Evolutionary conservation across 2,888 invertebrate genomes (phyloP).

Genomic region (Iselma pallidipennis): DNA sequence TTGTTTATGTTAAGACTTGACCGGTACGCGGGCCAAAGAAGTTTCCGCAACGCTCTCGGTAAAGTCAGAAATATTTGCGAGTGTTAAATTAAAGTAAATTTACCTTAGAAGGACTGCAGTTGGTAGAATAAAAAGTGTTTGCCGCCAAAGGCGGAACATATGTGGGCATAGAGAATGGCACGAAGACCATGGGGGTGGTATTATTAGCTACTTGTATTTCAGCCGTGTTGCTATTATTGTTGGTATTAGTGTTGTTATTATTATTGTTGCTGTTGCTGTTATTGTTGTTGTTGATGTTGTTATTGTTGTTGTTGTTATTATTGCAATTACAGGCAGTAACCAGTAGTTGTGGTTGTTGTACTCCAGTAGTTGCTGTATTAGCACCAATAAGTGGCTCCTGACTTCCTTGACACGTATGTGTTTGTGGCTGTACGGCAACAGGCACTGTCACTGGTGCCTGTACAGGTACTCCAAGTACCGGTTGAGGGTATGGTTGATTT

Average conservation of each 20-base stretch:
- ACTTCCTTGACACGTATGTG: slow-evolving; percentile 19
- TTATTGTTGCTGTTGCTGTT: slow-evolving; percentile 17
- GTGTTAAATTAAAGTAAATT: slow-evolving; percentile 17
- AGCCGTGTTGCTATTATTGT: slow-evolving; percentile 12
- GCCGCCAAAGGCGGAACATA: slow-evolving; percentile 55
- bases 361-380: slow-evolving; percentile 43
- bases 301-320: slow-evolving; percentile 38
- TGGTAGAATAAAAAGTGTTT: slow-evolving; percentile 50
- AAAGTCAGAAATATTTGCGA: neutral
- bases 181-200: slow-evolving; percentile 57
- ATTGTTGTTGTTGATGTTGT: slow-evolving; percentile 24
- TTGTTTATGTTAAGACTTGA: slow-evolving; percentile 6
- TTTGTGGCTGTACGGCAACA: slow-evolving; percentile 25
- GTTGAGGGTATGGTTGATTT: slow-evolving; percentile 33
- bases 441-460: slow-evolving; percentile 29
- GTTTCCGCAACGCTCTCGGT: slow-evolving; percentile 37
- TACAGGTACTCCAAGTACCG: slow-evolving; percentile 28
- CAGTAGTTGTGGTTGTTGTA: slow-evolving; percentile 45
- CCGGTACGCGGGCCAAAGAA: slow-evolving; percentile 44
- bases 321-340: slow-evolving; percentile 50
- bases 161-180: slow-evolving; percentile 57
- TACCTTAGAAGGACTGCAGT: slow-evolving; percentile 56
- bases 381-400: slow-evolving; percentile 19
- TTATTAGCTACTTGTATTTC: slow-evolving; percentile 37
- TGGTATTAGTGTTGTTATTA: slow-evolving; percentile 21